Conservation (phyloP, 1,140 invertebrate species). For the Trinorchestia longiramus region DNA sequence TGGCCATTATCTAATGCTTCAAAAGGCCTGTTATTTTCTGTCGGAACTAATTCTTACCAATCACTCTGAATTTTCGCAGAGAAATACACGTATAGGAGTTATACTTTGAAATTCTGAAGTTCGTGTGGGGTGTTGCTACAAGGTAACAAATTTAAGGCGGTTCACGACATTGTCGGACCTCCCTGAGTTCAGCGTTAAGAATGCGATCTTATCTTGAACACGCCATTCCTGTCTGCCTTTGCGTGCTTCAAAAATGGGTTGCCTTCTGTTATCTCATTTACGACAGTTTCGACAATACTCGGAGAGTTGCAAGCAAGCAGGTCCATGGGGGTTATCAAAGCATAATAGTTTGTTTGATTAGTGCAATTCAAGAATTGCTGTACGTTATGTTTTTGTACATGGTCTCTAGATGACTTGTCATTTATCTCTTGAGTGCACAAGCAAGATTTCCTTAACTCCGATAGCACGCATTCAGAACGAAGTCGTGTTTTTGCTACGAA, state of each 20-base stretch:
- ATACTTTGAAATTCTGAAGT: not conserved
- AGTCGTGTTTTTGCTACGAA: not conserved
- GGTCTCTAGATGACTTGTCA: not conserved
- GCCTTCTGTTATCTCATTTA: not conserved
- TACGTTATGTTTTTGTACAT: not conserved
- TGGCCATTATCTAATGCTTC: not conserved
- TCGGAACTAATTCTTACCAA: not conserved
- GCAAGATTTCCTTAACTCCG: not conserved
- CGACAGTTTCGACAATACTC: not conserved
- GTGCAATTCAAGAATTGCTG: not conserved
- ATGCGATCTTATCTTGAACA: not conserved
- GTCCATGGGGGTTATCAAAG: not conserved
- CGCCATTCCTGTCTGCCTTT: not conserved
- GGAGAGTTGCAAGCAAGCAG: not conserved
- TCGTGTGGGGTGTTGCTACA: not conserved
- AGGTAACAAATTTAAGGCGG: not conserved
- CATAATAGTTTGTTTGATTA: not conserved
- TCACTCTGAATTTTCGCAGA: not conserved
- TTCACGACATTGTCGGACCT: not conserved
- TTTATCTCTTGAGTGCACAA: not conserved
- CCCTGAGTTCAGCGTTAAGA: not conserved
- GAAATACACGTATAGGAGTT: not conserved
- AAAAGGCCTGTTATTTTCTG: not conserved
- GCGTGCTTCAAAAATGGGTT: not conserved
- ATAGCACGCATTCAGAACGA: not conserved